phyloP scores from a whole-genome alignment of 2,888 invertebrate species.

The Pseudoips prasinana region DNA sequence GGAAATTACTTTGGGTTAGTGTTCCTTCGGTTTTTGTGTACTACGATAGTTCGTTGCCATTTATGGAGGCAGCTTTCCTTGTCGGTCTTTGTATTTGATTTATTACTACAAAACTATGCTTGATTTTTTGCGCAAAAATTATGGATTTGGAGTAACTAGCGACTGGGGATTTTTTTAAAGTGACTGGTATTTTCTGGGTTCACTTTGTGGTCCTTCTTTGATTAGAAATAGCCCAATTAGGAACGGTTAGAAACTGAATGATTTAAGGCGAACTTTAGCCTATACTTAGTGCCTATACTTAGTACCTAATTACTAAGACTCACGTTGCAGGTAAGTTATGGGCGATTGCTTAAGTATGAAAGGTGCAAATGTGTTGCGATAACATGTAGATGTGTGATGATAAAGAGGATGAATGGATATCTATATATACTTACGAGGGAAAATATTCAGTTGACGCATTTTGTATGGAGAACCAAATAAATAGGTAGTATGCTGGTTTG shows the following conservation, averaged over 20 bases:
- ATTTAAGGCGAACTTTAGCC: too few species aligned
- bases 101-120: constrained; percentile 30
- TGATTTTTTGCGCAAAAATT: constrained; percentile 16
- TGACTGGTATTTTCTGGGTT: constrained; percentile 15
- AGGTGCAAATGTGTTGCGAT: too few species aligned
- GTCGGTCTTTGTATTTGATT: constrained; percentile 45
- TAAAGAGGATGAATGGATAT: too few species aligned
- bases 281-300: too few species aligned
- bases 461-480: too few species aligned
- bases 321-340: too few species aligned
- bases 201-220: constrained; percentile 4
- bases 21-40: constrained; percentile 32
- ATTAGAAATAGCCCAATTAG: constrained; percentile 11
- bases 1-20: constrained; percentile 14
- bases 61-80: constrained; percentile 55
- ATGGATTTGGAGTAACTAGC: constrained; percentile 19
- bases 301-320: too few species aligned
- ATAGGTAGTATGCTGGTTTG: too few species aligned
- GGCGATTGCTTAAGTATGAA: too few species aligned
- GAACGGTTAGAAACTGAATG: constrained; percentile 1
- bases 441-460: too few species aligned
- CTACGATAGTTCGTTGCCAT: constrained; percentile 39
- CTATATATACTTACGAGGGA: too few species aligned
- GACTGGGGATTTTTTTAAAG: constrained; percentile 8
- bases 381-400: too few species aligned